Conservation (phyloP, 2,113 vertebrate species). For the Prietella phreatophila region DNA sequence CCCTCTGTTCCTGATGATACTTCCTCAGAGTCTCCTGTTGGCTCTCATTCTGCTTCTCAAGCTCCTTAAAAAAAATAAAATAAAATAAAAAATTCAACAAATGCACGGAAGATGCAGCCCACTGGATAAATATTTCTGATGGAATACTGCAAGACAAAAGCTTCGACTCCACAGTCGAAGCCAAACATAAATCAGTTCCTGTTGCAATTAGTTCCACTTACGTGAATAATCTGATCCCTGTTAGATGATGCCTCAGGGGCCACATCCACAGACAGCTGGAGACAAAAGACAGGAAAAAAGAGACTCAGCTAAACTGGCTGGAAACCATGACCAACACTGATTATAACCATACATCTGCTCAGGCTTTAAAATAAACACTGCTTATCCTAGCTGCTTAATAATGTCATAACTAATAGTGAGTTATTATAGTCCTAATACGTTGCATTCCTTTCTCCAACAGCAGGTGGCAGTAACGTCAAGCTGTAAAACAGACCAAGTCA, state of each 20-base stretch:
- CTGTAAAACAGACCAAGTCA: not conserved
- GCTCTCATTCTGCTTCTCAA: slow-evolving; percentile 87
- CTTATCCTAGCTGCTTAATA: not conserved
- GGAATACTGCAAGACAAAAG: not conserved
- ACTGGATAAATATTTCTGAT: not conserved
- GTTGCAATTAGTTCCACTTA: slow-evolving; percentile 49
- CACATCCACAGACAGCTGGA: slow-evolving; percentile 67
- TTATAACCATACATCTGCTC: not conserved
- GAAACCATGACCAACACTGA: not conserved
- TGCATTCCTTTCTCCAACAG: slow-evolving; percentile 45
- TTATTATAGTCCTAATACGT: not conserved
- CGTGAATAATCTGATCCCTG: slow-evolving; percentile 69
- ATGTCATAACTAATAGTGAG: not conserved
- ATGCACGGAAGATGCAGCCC: not conserved
- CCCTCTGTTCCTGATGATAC: slow-evolving; percentile 84
- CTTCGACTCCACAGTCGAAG: not conserved
- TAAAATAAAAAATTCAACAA: no score
- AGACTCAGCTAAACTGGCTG: not conserved
- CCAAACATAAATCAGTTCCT: not conserved
- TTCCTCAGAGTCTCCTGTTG: slow-evolving; percentile 82
- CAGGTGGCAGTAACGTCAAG: slow-evolving; percentile 65
- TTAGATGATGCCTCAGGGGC: slow-evolving; percentile 59
- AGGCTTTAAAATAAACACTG: slow-evolving; percentile 1
- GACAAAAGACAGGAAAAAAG: slow-evolving; percentile 35
- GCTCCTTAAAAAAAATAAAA: slow-evolving; percentile 70